Evolutionary conservation across 1,140 invertebrate genomes (phyloP).

Genomic region (Tetragnatha versicolor): DNA sequence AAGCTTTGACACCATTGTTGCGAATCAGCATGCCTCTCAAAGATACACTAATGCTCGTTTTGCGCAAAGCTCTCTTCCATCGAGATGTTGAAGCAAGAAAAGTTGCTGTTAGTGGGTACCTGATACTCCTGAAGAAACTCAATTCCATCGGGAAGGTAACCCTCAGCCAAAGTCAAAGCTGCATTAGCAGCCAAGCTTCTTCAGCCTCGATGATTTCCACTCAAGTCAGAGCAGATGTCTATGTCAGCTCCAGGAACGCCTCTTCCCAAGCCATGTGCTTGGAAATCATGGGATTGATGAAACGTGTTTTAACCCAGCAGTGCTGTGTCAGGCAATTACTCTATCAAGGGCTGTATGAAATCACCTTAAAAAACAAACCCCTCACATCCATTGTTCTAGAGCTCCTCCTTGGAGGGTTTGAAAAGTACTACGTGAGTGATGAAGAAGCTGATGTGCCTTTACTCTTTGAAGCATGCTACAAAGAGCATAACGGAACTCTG

Average conservation of each 20-base stretch:
- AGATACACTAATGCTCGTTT: constrained; percentile 65
- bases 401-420: constrained; percentile 61
- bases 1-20: constrained; percentile 64
- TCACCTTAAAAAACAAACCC: constrained; percentile 62
- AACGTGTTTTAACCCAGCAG: constrained; percentile 65
- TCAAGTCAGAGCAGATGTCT: constrained; percentile 47
- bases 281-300: constrained; percentile 65
- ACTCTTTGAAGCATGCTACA: constrained; percentile 19
- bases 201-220: constrained; percentile 42
- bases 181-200: constrained; percentile 61
- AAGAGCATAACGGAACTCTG: constrained; percentile 7
- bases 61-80: constrained; percentile 66
- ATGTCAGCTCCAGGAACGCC: constrained; percentile 9
- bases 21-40: constrained; percentile 64
- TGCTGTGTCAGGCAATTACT: constrained; percentile 63
- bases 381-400: constrained; percentile 62
- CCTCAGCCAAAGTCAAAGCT: constrained; percentile 64
- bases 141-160: constrained; percentile 63
- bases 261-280: constrained; percentile 65
- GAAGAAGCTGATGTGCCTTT: constrained; percentile 7
- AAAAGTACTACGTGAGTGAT: constrained; percentile 36
- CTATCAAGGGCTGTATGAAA: constrained; percentile 64
- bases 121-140: constrained; percentile 65
- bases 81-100: constrained; percentile 64
- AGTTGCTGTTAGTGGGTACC: constrained; percentile 65